phyloP scores from a whole-genome alignment of 1,140 invertebrate genomes.

The Meloidogyne floridensis region DNA sequence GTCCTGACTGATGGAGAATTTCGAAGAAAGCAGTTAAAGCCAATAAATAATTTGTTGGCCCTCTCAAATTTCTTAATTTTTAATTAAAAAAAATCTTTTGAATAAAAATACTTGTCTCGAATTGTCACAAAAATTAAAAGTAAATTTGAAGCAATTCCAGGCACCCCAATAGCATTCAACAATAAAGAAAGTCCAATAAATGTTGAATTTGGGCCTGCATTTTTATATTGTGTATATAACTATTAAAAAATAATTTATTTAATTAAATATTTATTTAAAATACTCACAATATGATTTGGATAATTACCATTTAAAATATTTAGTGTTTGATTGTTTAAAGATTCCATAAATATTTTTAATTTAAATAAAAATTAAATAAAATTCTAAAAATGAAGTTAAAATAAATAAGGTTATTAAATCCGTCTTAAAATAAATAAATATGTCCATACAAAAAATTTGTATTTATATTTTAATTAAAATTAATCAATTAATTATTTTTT shows the following conservation, averaged over 20 bases:
- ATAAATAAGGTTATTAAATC: no score
- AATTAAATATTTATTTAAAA: not conserved
- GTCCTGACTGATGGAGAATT: no score
- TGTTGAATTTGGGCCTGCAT: not conserved
- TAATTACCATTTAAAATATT: not conserved
- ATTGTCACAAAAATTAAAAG: slow-evolving; percentile 24
- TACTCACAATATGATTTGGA: not conserved
- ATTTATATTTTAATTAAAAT: no score
- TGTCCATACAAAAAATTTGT: no score
- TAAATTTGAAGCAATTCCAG: slow-evolving; percentile 14
- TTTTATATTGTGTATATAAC: slow-evolving; percentile 15
- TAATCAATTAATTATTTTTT: no score
- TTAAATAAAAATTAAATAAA: no score
- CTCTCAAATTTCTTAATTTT: no score
- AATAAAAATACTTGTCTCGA: slow-evolving; percentile 7
- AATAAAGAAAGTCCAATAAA: slow-evolving; percentile 16
- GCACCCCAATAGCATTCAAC: not conserved
- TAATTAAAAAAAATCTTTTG: no score
- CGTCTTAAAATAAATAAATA: no score
- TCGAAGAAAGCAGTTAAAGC: no score
- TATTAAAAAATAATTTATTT: not conserved
- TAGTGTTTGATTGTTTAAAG: not conserved
- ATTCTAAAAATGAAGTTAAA: no score
- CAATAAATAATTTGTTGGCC: no score
- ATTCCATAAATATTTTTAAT: not conserved